Evolutionary conservation across 2,888 invertebrate species (phyloP), one percentile per base, ranked within the genome.

Genomic region (Lottia gigantea): DNA sequence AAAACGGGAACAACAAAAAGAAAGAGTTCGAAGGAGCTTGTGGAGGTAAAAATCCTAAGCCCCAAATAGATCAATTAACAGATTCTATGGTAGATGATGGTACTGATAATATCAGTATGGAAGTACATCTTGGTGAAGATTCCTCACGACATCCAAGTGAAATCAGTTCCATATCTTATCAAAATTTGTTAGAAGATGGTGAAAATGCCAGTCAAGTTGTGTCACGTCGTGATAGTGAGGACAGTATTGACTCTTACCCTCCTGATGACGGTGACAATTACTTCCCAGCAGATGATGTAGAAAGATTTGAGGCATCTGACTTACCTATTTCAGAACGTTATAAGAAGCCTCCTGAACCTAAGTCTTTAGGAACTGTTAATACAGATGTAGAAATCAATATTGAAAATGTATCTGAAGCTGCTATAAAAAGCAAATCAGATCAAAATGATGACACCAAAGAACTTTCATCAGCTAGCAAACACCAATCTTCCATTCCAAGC

Each of bases 51-150:
- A 64, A 71, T 19, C 71, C 74, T 31, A 73, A 72, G 46, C 69
- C 75, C 25, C 47, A 68, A 62, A 68, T 73, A 47, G 77, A 77
- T 12, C 71, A 72, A 31, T 65, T 75, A 19, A 62, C 74, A 16
- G 74, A 75, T 23, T 71, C 73, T 6, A 67, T 71, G 25, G 46
- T 74, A 61, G 78, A 78, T 75, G 84, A 84, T 66, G 80, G 78
- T 67, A 80, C 76, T 19, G 87, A 87, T 72, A 87, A 86, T 73
- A 73, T 85, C 16, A 87, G 86, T 70, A 82, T 87, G 78, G 87
- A 87, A 74, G 87, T 88, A n/a, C 82, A 87, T 61, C 80, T 87
- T 63, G 86, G 86, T 66, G 87, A 87, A 61, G 85, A 83, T 47
- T 83, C 83, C 73, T 87, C 87, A 8, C 80, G 86, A 66, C 85